These are phyloP conservation scores for Oceanodroma tethys DNA, from an alignment of 2,113 vertebrate genomes.

Conservation along the genomic window DNA sequence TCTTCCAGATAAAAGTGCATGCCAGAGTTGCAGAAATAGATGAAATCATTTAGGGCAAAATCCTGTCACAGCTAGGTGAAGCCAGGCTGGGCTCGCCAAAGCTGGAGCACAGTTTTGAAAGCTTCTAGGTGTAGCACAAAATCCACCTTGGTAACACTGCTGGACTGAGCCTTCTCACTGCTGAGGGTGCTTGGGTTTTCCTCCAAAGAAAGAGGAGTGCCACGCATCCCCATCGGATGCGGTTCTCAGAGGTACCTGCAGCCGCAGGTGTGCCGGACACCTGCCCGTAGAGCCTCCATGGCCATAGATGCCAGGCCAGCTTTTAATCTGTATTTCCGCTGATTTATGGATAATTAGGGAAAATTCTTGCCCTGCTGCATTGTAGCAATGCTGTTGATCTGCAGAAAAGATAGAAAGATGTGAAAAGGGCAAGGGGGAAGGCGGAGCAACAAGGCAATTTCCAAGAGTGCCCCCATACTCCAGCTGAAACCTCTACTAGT, in stretches of 20 bases:
- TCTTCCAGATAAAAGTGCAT: neutral
- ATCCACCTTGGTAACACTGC: neutral
- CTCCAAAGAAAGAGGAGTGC: neutral
- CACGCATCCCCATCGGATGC: rapidly evolving
- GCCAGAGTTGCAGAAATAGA: neutral
- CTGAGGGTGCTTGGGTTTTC: neutral
- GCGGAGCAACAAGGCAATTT: neutral
- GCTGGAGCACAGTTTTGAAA: neutral
- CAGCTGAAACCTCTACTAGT: neutral
- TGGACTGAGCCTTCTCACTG: neutral
- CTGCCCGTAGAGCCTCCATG: neutral
- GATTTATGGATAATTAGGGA: neutral
- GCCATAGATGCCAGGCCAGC: neutral
- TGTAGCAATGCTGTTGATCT: neutral
- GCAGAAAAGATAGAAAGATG: neutral
- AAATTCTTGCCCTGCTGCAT: neutral
- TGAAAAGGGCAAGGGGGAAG: neutral
- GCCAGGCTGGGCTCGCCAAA: neutral
- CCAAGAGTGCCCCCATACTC: neutral
- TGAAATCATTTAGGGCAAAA: neutral
- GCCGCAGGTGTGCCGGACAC: neutral
- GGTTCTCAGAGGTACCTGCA: rapidly evolving
- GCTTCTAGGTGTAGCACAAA: neutral
- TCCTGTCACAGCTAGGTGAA: neutral
- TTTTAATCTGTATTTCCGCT: neutral